Base-by-base conservation (phyloP, 2,113 vertebrate genomes). In the Garra rufa region DNA sequence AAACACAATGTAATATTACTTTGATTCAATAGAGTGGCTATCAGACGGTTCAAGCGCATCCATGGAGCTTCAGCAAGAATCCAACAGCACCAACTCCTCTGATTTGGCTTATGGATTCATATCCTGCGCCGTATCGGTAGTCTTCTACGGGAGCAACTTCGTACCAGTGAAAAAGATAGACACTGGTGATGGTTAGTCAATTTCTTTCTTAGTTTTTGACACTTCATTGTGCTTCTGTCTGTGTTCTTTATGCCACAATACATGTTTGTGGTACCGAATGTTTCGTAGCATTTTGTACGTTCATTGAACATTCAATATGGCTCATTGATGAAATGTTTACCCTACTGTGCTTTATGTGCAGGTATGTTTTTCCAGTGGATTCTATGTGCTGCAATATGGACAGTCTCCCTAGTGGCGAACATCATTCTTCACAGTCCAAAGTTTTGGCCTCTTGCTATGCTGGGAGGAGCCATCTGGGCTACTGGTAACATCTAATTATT, bases 371-470 rank as follows among this genome's bases (percentile, higher is more conserved):
- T 97, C 69, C 96, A 97, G 1, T 97, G 96, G 96, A 90, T 97
- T 76, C 93, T 97, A 8, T 97, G 95, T 92, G 92, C 94, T 67
- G 94, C 95, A 13, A 91, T 96, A 89, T 96, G 96, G 96, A 69
- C 93, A 0, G 93, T 96, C 70, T 93, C 95, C 77, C 88, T 96
- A 44, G 88, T 95, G 15, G 94, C 93, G 69, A 95, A 96, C 88
- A 90, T 96, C 65, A 93, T 96, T 70, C 88, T 94, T 52, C 91
- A 82, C 6, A 95, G 92, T 10, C 96, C 96, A 3, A 94, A 63
- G 1, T 97, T 97, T 89, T 97, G 96, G 96, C 95, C 96, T 59
- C 89, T 96, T 86, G 96, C 94, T 24, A 97, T 96, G 96, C 81
- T 96, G 84, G 96, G 95, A 0, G 96, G 96, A 59, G 94, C 91